Evolutionary conservation across 2,797 vertebrate genomes (phyloP), one percentile per base, ranked within the genome.

Genomic region (Lacerta bilineata): DNA sequence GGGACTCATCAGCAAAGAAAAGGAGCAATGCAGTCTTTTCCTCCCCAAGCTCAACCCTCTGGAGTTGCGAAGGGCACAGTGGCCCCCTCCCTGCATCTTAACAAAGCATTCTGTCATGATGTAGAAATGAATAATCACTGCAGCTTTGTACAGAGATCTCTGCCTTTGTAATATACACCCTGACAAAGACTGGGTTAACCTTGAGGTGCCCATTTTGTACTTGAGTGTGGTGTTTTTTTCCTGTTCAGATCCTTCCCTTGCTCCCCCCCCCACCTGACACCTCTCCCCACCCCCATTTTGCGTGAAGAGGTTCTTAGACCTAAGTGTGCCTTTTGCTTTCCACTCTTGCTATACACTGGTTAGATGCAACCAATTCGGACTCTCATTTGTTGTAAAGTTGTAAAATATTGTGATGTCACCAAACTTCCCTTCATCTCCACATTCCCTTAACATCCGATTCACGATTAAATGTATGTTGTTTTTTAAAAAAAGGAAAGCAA

Each of bases 391-490:
- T 98, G 98, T 98, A 98, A 97, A 97, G 96, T 98, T 99, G 98
- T 99, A 98, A 98, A 97, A 98, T 98, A 98, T 98, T 97, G 98
- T 99, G 98, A 98, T 94, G 98, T 99, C 98, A 98, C 98, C 97
- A 95, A 64, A 92, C 97, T 98, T 97, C 97, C 97, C 97, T 94
- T 95, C 98, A 97, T 96, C 97, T 97, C 97, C 98, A 98, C 98
- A 95, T 89, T 88, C 97, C 97, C 97, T 96, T 98, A 99, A 99
- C 98, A 98, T 98, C 97, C 95, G 97, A 98, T 98, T 98, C 98
- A 98, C 97, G 96, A 97, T 95, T 98, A 98, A 98, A 98, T 99
- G 98, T 99, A 97, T 95, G 97, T 98, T 98, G 98, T 74, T 36
- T 98, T 98, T 97, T 98, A 98, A 97, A 98, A 95, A 93, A 96